phyloP scores from a whole-genome alignment of 2,113 vertebrate species.

The Campylorhamphus procurvoides region DNA sequence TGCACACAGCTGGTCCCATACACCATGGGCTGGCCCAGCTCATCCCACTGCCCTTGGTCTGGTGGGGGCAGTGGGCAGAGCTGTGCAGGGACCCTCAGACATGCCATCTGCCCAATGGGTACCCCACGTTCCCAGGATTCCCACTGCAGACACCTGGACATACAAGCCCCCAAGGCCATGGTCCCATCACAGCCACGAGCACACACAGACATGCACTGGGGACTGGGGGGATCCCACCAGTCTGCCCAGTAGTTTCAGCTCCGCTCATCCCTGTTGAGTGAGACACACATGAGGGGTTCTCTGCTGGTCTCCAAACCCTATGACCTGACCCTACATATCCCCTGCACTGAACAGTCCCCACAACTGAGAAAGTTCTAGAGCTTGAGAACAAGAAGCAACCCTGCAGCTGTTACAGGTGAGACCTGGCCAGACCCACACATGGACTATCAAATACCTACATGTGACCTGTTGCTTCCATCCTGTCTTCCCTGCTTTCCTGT shows the following conservation, averaged over 20 bases:
- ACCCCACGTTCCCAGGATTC: not conserved
- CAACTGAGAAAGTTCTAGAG: not conserved
- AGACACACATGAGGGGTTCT: not conserved
- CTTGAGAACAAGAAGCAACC: not conserved
- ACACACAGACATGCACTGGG: too few species aligned
- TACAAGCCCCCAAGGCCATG: accelerated
- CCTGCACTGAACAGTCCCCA: too few species aligned
- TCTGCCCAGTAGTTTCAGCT: not conserved
- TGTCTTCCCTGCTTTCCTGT: not conserved
- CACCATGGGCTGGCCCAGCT: not conserved
- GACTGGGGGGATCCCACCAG: not conserved
- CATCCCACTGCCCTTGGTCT: accelerated
- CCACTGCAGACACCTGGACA: not conserved
- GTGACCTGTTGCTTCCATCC: not conserved
- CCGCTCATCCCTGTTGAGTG: not conserved
- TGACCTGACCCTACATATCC: not conserved
- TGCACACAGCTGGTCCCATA: not conserved
- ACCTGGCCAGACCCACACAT: not conserved
- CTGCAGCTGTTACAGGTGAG: not conserved
- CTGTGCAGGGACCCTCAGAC: not conserved
- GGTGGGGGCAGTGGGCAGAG: not conserved
- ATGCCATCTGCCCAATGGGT: accelerated
- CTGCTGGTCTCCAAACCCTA: not conserved
- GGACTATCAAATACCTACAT: not conserved
- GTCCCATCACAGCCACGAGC: not conserved